Evolutionary conservation across 2,888 invertebrate species (phyloP).

Genomic region (Sclerodermus sp.): DNA sequence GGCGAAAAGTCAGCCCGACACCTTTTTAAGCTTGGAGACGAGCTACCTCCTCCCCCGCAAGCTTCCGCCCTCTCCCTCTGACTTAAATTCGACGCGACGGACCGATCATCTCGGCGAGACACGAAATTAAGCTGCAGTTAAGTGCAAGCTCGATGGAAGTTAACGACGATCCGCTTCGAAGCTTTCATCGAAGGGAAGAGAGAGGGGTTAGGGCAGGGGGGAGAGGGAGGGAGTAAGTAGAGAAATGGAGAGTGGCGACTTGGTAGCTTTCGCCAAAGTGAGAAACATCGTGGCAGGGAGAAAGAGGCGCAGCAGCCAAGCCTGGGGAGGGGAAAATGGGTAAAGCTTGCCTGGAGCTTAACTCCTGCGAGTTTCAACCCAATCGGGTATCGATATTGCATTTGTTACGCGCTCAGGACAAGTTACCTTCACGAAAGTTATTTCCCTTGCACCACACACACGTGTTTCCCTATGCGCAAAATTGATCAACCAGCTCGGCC

Average conservation of each 20-base stretch:
- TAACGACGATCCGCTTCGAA: neutral
- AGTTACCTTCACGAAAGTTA: too few relatives aligned
- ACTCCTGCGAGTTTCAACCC: too few relatives aligned
- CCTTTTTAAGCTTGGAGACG: slow-evolving; percentile 43
- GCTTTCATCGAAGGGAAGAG: neutral
- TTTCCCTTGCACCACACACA: too few relatives aligned
- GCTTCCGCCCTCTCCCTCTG: slow-evolving; percentile 22
- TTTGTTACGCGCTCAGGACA: too few relatives aligned
- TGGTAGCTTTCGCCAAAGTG: neutral
- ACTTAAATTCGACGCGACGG: slow-evolving; percentile 35
- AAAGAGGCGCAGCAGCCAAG: neutral
- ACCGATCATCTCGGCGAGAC: slow-evolving; percentile 34
- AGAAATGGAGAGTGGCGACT: neutral
- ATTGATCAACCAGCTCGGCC: too few relatives aligned
- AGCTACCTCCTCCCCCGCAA: slow-evolving; percentile 25
- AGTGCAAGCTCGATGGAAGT: slow-evolving; percentile 17
- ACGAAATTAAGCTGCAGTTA: slow-evolving; percentile 34
- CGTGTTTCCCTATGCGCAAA: too few relatives aligned
- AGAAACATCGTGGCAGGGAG: neutral
- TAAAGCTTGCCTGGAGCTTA: neutral
- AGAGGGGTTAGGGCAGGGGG: neutral
- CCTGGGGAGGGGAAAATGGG: neutral
- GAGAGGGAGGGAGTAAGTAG: neutral
- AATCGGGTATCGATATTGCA: too few relatives aligned
- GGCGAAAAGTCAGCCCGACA: slow-evolving; percentile 49